Base-by-base conservation (phyloP, 2,888 invertebrate species). In the Zele albiditarsus region DNA sequence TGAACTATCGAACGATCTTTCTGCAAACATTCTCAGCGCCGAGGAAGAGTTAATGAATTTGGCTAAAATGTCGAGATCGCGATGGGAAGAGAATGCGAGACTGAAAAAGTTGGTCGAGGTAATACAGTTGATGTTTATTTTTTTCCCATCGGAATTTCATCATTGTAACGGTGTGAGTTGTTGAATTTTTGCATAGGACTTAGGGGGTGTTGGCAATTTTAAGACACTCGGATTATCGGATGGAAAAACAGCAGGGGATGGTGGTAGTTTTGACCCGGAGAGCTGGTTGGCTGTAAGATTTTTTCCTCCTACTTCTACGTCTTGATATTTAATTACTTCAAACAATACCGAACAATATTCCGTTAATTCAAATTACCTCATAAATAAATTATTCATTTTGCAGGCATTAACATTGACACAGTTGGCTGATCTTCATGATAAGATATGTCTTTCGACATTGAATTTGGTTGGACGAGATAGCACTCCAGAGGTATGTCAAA, bases 381-480 rank as follows among this genome's bases (percentile, higher is more conserved):
- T 69, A 42, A n/a, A 66, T 38, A 28, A 60, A 16, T 14, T 68
- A 49, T 6, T 62, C n/a, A 33, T 69, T 31, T 68, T 62, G 4
- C 76, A 88, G 87, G 84, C 87, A 6, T 73, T 87, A 72, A 84
- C 84, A 12, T 65, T 88, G 71, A 83, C 84, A 2, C 83, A 87
- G 77, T 74, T 88, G 71, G 88, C 86, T 0, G 86, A 88, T 33
- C 78, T 88, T 33, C 86, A 88, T 77, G 87, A 88, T 57, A 82
- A 81, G 67, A 84, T 88, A 38, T 87, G 88, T 69, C 38, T 77
- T 4, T 49, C 85, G 60, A 87, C 87, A 23, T 84, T 84, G 58
- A 75, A 74, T 23, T 83, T 86, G 81, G 84, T 87, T 12, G 74
- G 79, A 10, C 75, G 82, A 53, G 84, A 84, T 49, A 72, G 73